A percentile compares a stretch with the other conserved stretches of the same genome.
Evolutionary conservation across 2,888 invertebrate species (phyloP).

Genomic region (Sylvicola cinctus): DNA sequence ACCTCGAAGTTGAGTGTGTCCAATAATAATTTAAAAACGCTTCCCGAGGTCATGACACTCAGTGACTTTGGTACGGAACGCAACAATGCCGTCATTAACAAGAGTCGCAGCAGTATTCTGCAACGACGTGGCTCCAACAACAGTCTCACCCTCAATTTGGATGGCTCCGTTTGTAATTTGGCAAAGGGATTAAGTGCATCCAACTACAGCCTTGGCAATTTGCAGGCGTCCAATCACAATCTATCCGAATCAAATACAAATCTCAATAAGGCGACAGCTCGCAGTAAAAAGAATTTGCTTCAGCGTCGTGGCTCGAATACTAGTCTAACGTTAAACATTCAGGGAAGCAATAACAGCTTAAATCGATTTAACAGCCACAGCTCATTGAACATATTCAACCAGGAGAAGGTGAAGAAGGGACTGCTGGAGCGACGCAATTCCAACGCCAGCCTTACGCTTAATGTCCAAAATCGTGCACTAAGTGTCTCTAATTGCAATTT

Average conservation of each 20-base stretch:
- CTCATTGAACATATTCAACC: constrained; percentile 23
- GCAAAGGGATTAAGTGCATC: constrained; percentile 28
- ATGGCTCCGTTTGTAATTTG: constrained; percentile 26
- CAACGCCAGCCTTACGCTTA: constrained; percentile 74
- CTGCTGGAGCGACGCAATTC: constrained; percentile 71
- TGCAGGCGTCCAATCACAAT: constrained; percentile 23
- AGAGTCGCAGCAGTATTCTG: not conserved
- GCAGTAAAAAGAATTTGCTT: constrained; percentile 37
- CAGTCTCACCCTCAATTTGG: constrained; percentile 23
- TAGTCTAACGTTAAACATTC: constrained; percentile 61
- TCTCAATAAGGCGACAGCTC: constrained; percentile 7
- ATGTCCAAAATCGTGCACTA: constrained; percentile 30
- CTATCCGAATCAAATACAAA: constrained; percentile 14
- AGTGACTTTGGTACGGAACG: constrained; percentile 34
- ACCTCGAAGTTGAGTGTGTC: constrained; percentile 38
- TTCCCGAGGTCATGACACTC: constrained; percentile 48
- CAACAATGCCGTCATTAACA: constrained; percentile 11
- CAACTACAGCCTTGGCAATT: constrained; percentile 17
- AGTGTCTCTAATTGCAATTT: constrained; percentile 32
- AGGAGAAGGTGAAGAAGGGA: constrained; percentile 32
- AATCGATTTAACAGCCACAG: constrained; percentile 36
- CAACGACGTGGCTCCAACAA: constrained; percentile 18
- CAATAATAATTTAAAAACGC: constrained; percentile 47
- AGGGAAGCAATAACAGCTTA: constrained; percentile 21
- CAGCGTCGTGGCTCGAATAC: constrained; percentile 73